Percentiles rank a stretch among this genome's conserved stretches.
Evolutionary conservation across 2,888 invertebrate genomes (phyloP).

Genomic region (Cheilosia vulpina): DNA sequence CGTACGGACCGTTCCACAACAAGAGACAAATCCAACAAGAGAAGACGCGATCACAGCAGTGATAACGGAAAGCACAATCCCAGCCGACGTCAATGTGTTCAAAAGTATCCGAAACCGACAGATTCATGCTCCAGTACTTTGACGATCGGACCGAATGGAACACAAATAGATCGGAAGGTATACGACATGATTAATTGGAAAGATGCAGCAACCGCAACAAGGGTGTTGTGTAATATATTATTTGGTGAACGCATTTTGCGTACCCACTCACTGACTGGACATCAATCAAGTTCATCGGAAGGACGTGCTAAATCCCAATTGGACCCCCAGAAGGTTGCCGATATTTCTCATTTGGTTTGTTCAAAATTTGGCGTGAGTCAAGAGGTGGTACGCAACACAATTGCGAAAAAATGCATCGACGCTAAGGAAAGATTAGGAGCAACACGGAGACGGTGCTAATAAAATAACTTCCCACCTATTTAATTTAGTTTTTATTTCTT

Average conservation of each 20-base stretch:
- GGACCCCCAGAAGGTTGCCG: slow-evolving; percentile 84
- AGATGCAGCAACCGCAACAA: slow-evolving; percentile 84
- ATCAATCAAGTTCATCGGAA: slow-evolving; percentile 83
- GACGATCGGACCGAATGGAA: slow-evolving; percentile 80
- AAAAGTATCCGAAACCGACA: background rate
- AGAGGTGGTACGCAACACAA: slow-evolving; percentile 18
- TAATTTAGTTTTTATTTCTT: too few relatives aligned
- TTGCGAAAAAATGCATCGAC: slow-evolving; percentile 79
- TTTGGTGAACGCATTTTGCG: slow-evolving; percentile 85
- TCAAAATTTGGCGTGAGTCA: slow-evolving; percentile 16
- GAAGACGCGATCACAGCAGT: background rate
- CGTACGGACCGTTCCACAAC: background rate
- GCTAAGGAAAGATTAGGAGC: background rate
- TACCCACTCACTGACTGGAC: slow-evolving; percentile 85
- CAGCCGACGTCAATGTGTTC: background rate
- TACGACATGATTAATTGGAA: slow-evolving; percentile 84
- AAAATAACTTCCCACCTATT: background rate
- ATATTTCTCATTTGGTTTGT: slow-evolving; percentile 83
- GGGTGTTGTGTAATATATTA: slow-evolving; percentile 84
- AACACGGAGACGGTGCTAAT: background rate
- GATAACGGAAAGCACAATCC: background rate
- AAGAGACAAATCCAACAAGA: background rate
- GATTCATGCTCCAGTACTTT: background rate
- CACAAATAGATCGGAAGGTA: slow-evolving; percentile 78
- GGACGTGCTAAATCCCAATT: slow-evolving; percentile 78